phyloP scores from a whole-genome alignment of 2,888 invertebrate species.

The Stegophylla sp. region DNA sequence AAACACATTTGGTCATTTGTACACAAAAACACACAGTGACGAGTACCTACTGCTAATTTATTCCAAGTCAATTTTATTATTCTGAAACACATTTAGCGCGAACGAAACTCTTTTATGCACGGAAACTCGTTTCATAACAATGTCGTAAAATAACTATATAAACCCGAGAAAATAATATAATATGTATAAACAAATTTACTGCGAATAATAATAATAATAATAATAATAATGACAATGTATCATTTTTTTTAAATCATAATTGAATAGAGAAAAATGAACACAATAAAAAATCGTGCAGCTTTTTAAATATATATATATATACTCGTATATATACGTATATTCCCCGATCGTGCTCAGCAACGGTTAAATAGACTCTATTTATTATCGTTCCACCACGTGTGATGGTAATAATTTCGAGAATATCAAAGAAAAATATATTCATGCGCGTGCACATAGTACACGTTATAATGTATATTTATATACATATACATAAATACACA shows the following conservation, averaged over 20 bases:
- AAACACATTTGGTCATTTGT: no score
- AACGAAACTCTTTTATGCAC: neutral
- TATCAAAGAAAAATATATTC: slow-evolving; percentile 46
- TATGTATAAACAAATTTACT: neutral
- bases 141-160: neutral
- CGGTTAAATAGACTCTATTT: slow-evolving; percentile 23
- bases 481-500: slow-evolving; percentile 19
- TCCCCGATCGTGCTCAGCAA: slow-evolving; percentile 7
- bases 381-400: slow-evolving; percentile 43
- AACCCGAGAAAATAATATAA: neutral
- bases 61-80: no score
- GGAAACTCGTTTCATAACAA: neutral
- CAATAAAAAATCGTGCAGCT: neutral
- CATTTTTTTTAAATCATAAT: neutral
- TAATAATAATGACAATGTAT: no score
- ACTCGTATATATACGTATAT: no score
- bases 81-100: no score
- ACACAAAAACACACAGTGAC: no score
- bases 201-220: no score
- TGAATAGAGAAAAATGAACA: neutral
- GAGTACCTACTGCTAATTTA: no score
- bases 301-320: no score
- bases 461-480: no score
- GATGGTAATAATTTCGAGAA: slow-evolving; percentile 33
- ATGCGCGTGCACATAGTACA: neutral